Evolutionary conservation across 2,797 vertebrate species (phyloP), one percentile per base, ranked within the genome.

Genomic region (Lates japonicus): DNA sequence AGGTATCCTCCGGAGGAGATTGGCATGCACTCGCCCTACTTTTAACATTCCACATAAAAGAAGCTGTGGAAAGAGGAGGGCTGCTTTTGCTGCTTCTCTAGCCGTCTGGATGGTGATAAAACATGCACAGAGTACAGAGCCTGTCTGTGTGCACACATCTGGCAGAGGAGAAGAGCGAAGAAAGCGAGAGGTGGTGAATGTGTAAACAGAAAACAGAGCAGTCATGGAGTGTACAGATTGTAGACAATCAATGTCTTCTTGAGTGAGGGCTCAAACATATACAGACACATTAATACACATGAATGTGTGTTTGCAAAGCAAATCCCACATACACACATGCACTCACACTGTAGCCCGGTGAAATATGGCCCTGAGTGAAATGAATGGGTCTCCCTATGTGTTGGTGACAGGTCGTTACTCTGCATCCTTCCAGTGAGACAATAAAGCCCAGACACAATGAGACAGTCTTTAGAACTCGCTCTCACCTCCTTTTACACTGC

Each of bases 381-480:
- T 92, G 86, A 94, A 94, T 92, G 86, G 88, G 58, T 85, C 83
- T 87, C 84, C 70, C 78, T 70, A 44, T 71, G 88, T 89, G 82
- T 89, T 58, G 77, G 81, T 93, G 92, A 90, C 93, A 94, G 95
- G 92, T 93, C 84, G 87, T 95, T 96, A 93, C 85, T 94, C 92
- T 91, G 88, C 86, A 88, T 95, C 90, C 88, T 86, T 92, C 86
- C 74, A 75, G 86, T 66, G 63, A 92, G 90, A 95, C 92, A 92
- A 94, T 95, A 95, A 95, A 95, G 86, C 80, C 78, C 62, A 86
- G 91, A 91, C 89, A 92, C 91, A 94, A 93, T 88, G 93, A 94
- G 86, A 88, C 81, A 77, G 91, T 90, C 90, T 91, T 92, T 88
- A 89, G 93, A 93, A 92, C 86, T 90, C 83, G 80, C 83, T 86